These are phyloP conservation scores for Himalopsyche anomala DNA, from an alignment of 2,888 invertebrate species.

Conservation along the genomic window DNA sequence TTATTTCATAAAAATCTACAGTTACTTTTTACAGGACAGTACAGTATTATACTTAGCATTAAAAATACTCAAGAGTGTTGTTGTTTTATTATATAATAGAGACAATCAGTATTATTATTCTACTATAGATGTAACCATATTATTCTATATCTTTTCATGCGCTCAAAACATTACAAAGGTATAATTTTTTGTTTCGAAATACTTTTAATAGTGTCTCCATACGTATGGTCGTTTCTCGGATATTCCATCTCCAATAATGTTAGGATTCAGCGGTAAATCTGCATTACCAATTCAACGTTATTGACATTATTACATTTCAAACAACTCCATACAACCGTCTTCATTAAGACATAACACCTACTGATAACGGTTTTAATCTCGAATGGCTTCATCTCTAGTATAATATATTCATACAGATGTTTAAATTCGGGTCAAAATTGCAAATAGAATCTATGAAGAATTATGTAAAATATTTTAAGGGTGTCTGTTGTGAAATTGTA, in stretches of 20 bases:
- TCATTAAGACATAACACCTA: constrained; percentile 16
- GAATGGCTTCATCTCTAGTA: constrained; percentile 40
- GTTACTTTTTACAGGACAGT: constrained; percentile 31
- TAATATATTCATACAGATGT: constrained; percentile 42
- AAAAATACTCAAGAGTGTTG: constrained; percentile 1
- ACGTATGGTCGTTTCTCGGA: constrained; percentile 37
- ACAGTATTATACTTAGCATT: constrained; percentile 21
- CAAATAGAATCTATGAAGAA: not conserved
- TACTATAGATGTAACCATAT: constrained; percentile 36
- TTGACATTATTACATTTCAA: constrained; percentile 4
- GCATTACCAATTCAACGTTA: constrained; percentile 32
- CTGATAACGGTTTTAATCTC: not conserved
- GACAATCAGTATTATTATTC: constrained; percentile 37
- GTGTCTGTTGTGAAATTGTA: not conserved
- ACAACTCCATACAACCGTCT: not conserved
- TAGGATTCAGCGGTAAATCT: constrained; percentile 34
- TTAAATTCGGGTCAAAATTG: constrained; percentile 17
- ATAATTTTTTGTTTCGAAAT: constrained; percentile 23
- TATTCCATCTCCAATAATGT: constrained; percentile 40
- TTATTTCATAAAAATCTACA: constrained; percentile 1
- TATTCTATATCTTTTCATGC: constrained; percentile 32
- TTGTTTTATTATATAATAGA: constrained; percentile 33
- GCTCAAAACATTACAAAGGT: constrained; percentile 16
- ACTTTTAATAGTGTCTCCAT: constrained; percentile 42
- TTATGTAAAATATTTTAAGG: too few relatives aligned